phyloP scores from a whole-genome alignment of 1,140 invertebrate genomes.

The Drosophila sp. region DNA sequence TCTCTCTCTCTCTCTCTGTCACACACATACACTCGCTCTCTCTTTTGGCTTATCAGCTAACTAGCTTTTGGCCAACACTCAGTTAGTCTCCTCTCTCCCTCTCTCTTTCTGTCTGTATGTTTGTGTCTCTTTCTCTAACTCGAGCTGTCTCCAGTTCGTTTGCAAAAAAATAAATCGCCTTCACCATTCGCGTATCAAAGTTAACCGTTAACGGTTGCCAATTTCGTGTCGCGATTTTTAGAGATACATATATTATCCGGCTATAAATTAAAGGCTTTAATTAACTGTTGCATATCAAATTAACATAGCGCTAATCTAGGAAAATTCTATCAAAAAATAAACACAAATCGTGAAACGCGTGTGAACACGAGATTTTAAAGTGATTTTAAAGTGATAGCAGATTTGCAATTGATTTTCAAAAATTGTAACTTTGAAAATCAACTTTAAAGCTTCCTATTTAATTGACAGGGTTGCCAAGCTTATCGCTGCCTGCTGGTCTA shows the following conservation, averaged over 20 bases:
- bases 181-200: conserved; percentile 74
- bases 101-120: conserved; percentile 27
- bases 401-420: too few relatives aligned
- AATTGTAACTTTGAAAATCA: too few relatives aligned
- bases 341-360: conserved; percentile 22
- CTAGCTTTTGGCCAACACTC: conserved; percentile 39
- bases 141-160: conserved; percentile 26
- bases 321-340: conserved; percentile 1
- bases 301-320: conserved; percentile 16
- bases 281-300: conserved; percentile 18
- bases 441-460: neutral
- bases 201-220: conserved; percentile 76
- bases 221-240: conserved; percentile 14
- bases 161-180: conserved; percentile 21
- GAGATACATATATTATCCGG: neutral
- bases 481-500: conserved; percentile 8
- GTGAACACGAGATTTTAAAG: conserved; percentile 3
- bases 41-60: conserved; percentile 53
- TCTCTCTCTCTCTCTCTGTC: too few relatives aligned
- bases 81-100: conserved; percentile 16
- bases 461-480: conserved; percentile 5
- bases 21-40: conserved; percentile 13
- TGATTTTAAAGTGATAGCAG: neutral
- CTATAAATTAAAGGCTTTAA: conserved; percentile 1
- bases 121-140: conserved; percentile 5